phyloP scores from a whole-genome alignment of 2,888 invertebrate species.

The Rhogogaster chlorosoma region DNA sequence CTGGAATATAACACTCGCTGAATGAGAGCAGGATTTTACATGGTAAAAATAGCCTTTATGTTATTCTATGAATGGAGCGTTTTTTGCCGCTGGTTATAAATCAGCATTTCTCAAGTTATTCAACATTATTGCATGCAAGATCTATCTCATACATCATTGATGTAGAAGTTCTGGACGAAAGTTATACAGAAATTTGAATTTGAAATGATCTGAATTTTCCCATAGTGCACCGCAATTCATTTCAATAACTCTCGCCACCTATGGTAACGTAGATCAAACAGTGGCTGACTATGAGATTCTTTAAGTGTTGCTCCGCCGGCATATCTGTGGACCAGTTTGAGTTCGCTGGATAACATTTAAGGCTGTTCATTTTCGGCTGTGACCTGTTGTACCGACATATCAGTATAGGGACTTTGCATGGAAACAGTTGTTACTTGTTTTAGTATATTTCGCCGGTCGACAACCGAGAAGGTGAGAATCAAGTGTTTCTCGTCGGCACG shows the following conservation, averaged over 20 bases:
- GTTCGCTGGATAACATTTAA: background rate
- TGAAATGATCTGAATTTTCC: background rate
- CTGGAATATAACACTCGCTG: no score
- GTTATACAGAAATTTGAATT: background rate
- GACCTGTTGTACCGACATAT: background rate
- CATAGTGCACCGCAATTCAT: background rate
- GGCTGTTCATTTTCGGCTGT: background rate
- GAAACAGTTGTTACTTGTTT: background rate
- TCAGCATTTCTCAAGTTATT: background rate
- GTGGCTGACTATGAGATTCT: background rate
- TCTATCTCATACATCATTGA: background rate
- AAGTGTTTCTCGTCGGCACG: constrained; percentile 14
- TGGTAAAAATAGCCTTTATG: no score
- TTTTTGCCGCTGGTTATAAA: background rate
- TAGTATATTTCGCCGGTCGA: background rate
- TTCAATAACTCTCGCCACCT: background rate
- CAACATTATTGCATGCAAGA: background rate
- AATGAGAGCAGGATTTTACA: background rate
- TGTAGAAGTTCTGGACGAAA: background rate
- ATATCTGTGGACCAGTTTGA: background rate
- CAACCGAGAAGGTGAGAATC: background rate
- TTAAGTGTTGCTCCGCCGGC: background rate
- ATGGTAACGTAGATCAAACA: background rate
- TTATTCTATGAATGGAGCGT: background rate
- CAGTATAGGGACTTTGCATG: background rate